A percentile compares a stretch with the other conserved stretches of the same genome.
These are phyloP conservation scores for Cheilinus undulatus DNA, from an alignment of 2,113 vertebrate species.

Conservation along the genomic window DNA sequence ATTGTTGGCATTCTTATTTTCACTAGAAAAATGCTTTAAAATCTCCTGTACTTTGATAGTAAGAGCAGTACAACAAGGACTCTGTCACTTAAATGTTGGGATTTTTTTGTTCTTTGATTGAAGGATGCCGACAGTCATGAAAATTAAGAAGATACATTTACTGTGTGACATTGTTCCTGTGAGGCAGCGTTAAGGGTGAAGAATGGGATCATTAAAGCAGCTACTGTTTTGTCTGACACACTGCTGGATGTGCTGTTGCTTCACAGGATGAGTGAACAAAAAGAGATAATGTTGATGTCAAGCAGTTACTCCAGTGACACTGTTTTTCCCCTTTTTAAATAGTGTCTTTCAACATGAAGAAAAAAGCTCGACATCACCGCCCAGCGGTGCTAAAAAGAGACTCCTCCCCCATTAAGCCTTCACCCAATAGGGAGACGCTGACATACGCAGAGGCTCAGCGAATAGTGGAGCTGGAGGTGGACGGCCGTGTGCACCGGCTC, in stretches of 20 bases:
- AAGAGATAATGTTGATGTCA: neutral
- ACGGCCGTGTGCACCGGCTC: slow-evolving; percentile 94
- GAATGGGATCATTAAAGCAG: slow-evolving; percentile 14
- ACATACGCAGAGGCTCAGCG: slow-evolving; percentile 97
- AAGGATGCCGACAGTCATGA: neutral
- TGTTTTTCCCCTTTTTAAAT: slow-evolving; percentile 8
- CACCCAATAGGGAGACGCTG: slow-evolving; percentile 93
- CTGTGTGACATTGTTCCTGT: neutral
- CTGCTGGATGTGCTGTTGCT: neutral
- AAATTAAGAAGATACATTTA: slow-evolving; percentile 6
- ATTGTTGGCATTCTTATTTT: too few species aligned
- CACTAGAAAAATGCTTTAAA: too few species aligned
- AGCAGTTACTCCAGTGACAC: neutral
- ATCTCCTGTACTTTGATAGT: too few species aligned
- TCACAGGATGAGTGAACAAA: neutral
- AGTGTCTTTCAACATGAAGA: slow-evolving; percentile 88
- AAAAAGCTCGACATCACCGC: slow-evolving; percentile 92
- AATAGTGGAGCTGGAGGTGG: slow-evolving; percentile 98
- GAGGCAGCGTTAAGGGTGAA: neutral
- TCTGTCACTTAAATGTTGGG: neutral
- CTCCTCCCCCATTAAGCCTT: slow-evolving; percentile 95
- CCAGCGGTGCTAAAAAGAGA: slow-evolving; percentile 85
- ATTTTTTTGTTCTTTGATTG: neutral
- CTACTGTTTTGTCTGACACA: too few species aligned
- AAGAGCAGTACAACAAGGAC: too few species aligned